A percentile compares a stretch with the other conserved stretches of the same genome.
Evolutionary conservation across 2,113 vertebrate species (phyloP).

Genomic region (Cervus canadensis): DNA sequence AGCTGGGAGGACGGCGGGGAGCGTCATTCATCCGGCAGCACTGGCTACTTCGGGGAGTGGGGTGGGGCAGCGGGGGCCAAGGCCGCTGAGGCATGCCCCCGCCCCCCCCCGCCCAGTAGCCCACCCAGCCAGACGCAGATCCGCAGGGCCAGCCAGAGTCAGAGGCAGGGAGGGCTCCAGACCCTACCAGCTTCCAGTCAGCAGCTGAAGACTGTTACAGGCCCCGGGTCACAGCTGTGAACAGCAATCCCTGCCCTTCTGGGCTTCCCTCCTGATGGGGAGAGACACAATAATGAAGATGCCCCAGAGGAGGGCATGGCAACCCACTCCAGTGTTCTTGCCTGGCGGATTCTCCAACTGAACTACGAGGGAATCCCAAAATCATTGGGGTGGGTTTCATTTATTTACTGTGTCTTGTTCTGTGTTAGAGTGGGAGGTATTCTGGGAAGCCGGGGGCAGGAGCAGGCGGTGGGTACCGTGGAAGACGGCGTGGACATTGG

Average conservation of each 20-base stretch:
- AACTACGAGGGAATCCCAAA: neutral
- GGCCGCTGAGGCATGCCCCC: rapidly evolving
- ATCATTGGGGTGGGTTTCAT: rapidly evolving
- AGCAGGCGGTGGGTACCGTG: rapidly evolving
- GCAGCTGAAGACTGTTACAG: neutral
- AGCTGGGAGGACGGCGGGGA: rapidly evolving
- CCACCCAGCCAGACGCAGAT: rapidly evolving
- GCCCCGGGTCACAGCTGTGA: neutral
- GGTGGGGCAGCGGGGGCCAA: neutral
- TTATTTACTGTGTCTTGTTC: neutral
- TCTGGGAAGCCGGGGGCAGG: rapidly evolving
- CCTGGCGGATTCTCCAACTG: neutral
- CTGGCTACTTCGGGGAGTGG: rapidly evolving
- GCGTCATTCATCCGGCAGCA: too few relatives aligned
- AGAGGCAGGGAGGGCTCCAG: neutral
- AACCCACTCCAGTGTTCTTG: neutral
- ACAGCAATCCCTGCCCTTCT: too few relatives aligned
- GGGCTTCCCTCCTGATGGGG: neutral
- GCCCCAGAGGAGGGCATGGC: neutral
- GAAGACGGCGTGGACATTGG: rapidly evolving
- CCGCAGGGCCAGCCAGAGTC: neutral
- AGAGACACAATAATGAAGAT: neutral
- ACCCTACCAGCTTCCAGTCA: neutral
- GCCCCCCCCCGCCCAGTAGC: neutral
- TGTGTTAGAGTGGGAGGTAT: rapidly evolving